Evolutionary conservation across 2,113 vertebrate genomes (phyloP), one percentile per base, ranked within the genome.

Genomic region (Pleuronectes platessa): DNA sequence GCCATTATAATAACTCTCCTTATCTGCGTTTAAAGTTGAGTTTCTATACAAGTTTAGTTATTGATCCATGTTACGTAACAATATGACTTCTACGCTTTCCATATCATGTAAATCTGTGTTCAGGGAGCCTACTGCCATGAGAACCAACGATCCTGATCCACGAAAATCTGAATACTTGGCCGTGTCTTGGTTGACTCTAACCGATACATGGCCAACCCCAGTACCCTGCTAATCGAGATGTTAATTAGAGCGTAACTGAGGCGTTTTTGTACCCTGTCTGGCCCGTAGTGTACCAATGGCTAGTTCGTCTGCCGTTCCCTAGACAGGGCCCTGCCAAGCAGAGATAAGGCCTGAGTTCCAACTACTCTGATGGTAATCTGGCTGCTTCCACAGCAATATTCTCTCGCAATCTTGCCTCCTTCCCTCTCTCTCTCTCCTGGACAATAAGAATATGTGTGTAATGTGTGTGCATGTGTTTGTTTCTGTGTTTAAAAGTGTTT

Each of bases 281-380:
- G 54, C 69, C 56, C 20, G 20, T 75, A 89, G 82, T 83, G 12
- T 77, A 89, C 84, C 86, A 74, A 58, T 35, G 64, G 74, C 83
- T 79, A 74, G 70, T 86, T 77, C 80, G 67, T 87, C 86, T 71
- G 74, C 77, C 68, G 83, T 76, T 84, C 69, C 73, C 71, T 35
- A 76, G 74, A 89, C 37, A 37, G 67, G 70, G 78, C 47, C 83
- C 89, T 93, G 92, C 79, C 77, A 69, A 81, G 74, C 71, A 67
- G 75, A 92, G 93, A 94, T 93, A 94, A 93, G 90, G 83, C 70
- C 78, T 78, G 75, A 88, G 91, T 89, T 91, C 86, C 81, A 84
- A 86, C 89, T 71, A 85, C 87, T 82, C 83, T 84, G 92, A 94
- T 92, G 86, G 9, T 90, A 92, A 94, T 93, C 91, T 81, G 86